Evolutionary conservation across 2,888 invertebrate species (phyloP).

Genomic region (Lycophotia porphyrea): DNA sequence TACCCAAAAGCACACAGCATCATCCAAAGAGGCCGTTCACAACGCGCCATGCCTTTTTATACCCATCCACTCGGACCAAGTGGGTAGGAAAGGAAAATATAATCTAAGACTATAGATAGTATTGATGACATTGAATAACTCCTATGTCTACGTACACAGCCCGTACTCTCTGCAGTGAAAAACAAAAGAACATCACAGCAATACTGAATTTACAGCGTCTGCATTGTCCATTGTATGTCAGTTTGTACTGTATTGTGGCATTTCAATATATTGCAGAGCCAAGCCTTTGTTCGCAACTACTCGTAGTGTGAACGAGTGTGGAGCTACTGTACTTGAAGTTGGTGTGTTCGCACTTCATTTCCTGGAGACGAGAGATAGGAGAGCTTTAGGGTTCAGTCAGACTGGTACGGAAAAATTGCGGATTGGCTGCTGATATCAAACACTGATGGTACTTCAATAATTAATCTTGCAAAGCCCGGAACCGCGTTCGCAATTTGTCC

Average conservation of each 20-base stretch:
- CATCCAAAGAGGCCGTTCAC: too few relatives aligned
- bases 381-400: not conserved
- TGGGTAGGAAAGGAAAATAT: too few relatives aligned
- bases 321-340: not conserved
- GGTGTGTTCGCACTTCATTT: constrained; percentile 33
- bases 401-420: not conserved
- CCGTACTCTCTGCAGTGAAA: not conserved
- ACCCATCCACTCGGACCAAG: too few relatives aligned
- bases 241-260: constrained; percentile 23
- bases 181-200: constrained; percentile 21
- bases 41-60: too few relatives aligned
- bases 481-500: too few relatives aligned
- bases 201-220: constrained; percentile 38
- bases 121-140: constrained; percentile 10
- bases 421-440: not conserved
- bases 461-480: too few relatives aligned
- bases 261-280: constrained; percentile 32
- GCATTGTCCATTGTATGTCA: constrained; percentile 40
- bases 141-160: not conserved
- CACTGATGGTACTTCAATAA: too few relatives aligned
- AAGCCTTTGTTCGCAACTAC: constrained; percentile 38
- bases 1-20: too few relatives aligned
- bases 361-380: constrained; percentile 27
- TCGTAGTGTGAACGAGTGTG: constrained; percentile 16
- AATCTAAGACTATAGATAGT: too few relatives aligned